Conservation (phyloP, 2,888 invertebrate genomes). For the Pyralis farinalis region DNA sequence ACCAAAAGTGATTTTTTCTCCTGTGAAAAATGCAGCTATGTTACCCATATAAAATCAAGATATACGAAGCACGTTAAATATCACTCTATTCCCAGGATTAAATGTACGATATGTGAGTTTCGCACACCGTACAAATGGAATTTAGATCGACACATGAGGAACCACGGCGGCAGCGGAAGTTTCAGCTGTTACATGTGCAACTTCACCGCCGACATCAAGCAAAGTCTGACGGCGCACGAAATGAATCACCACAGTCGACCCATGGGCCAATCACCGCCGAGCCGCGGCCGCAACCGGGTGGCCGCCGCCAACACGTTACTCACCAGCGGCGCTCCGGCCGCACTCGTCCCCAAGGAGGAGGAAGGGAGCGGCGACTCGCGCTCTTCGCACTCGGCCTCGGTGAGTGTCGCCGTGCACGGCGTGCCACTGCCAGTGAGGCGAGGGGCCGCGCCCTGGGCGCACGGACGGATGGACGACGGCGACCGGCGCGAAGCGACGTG, state of each 20-base stretch:
- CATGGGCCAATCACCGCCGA: constrained; percentile 83
- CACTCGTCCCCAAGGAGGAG: constrained; percentile 64
- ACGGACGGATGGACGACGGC: constrained; percentile 20
- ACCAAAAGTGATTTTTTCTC: constrained; percentile 89
- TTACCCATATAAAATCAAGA: constrained; percentile 93
- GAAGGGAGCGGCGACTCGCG: constrained; percentile 75
- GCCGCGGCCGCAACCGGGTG: constrained; percentile 86
- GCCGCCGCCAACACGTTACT: constrained; percentile 84
- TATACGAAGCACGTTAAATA: constrained; percentile 96
- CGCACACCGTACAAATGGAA: constrained; percentile 96
- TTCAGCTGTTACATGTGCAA: constrained; percentile 93
- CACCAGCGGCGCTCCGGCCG: constrained; percentile 38
- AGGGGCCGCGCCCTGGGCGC: constrained; percentile 45
- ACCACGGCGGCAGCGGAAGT: constrained; percentile 92
- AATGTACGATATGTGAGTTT: constrained; percentile 96
- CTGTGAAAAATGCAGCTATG: constrained; percentile 95
- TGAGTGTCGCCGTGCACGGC: constrained; percentile 46
- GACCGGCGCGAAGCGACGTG: constrained; percentile 30
- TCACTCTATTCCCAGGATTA: constrained; percentile 96
- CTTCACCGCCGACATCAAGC: constrained; percentile 95
- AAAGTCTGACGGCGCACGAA: constrained; percentile 94
- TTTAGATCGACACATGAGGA: constrained; percentile 95
- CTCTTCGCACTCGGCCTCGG: constrained; percentile 66
- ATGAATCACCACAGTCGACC: constrained; percentile 94
- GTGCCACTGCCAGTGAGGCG: no score